These are phyloP conservation scores for Brachyhypopomus gauderio DNA, from an alignment of 2,113 vertebrate genomes.

Conservation along the genomic window DNA sequence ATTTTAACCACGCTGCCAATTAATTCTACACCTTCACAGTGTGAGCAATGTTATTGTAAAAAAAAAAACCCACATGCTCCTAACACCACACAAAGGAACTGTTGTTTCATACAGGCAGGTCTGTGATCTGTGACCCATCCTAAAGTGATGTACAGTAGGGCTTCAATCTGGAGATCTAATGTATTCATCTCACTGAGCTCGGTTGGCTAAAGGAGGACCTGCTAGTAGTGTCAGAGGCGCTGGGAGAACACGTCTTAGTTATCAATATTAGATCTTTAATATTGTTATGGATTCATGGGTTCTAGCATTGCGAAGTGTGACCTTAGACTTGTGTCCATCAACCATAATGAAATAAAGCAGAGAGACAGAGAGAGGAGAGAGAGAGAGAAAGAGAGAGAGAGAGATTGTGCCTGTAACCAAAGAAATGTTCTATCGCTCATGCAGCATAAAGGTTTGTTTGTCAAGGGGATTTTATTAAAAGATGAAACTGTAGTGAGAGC, in stretches of 20 bases:
- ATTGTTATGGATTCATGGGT: neutral
- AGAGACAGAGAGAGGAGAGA: constrained; percentile 7
- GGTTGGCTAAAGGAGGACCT: neutral
- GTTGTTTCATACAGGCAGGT: too few relatives aligned
- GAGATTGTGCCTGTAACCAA: constrained; percentile 24
- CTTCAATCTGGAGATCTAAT: too few relatives aligned
- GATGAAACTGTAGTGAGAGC: neutral
- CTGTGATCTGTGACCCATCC: too few relatives aligned
- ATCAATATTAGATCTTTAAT: constrained; percentile 11
- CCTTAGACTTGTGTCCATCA: constrained; percentile 13
- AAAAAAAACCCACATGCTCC: too few relatives aligned
- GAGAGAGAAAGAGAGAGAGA: neutral
- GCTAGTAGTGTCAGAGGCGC: neutral
- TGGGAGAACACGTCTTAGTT: neutral
- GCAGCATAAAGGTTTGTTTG: constrained; percentile 3
- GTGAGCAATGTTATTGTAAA: too few relatives aligned
- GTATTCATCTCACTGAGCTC: too few relatives aligned
- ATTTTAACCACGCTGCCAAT: neutral
- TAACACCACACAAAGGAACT: too few relatives aligned
- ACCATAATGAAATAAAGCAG: neutral
- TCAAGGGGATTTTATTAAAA: constrained; percentile 41
- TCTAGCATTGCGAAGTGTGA: neutral
- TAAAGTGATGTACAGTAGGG: too few relatives aligned
- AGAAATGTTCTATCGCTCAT: constrained; percentile 11
- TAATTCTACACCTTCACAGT: neutral